Evolutionary conservation across 2,797 vertebrate genomes (phyloP).

Genomic region (Nyctibius grandis): DNA sequence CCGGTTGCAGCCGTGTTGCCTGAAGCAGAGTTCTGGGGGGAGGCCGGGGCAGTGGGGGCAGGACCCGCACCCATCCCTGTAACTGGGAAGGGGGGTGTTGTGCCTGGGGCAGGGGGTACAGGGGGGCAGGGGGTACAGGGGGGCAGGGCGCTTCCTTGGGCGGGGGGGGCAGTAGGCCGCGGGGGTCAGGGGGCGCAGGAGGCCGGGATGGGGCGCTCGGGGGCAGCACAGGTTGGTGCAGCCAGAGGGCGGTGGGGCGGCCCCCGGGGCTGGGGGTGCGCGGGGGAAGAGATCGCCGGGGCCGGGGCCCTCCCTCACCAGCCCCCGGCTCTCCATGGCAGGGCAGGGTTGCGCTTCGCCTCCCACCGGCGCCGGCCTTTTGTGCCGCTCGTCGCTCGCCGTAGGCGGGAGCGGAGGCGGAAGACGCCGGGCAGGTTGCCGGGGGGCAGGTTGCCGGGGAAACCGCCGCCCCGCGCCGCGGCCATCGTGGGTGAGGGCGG

Average conservation of each 20-base stretch:
- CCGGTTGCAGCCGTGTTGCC: accelerated
- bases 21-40: background rate
- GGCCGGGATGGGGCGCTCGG: accelerated
- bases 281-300: background rate
- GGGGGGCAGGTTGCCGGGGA: background rate
- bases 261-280: background rate
- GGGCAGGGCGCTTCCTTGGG: background rate
- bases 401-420: background rate
- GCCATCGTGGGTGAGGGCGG: background rate
- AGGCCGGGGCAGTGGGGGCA: background rate
- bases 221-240: background rate
- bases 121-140: background rate
- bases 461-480: background rate
- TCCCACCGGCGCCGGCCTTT: background rate
- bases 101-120: too few relatives aligned
- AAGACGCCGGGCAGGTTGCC: background rate
- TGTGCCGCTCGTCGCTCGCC: background rate
- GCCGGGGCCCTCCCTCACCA: background rate
- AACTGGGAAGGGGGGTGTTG: accelerated
- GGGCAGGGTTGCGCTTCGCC: background rate
- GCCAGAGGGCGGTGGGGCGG: background rate
- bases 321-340: background rate
- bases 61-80: background rate
- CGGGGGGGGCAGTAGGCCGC: too few relatives aligned
- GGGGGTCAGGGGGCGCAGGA: background rate